Evolutionary conservation across 2,888 invertebrate genomes (phyloP), one percentile per base, ranked within the genome.

Genomic region (Sympetrum striolatum): DNA sequence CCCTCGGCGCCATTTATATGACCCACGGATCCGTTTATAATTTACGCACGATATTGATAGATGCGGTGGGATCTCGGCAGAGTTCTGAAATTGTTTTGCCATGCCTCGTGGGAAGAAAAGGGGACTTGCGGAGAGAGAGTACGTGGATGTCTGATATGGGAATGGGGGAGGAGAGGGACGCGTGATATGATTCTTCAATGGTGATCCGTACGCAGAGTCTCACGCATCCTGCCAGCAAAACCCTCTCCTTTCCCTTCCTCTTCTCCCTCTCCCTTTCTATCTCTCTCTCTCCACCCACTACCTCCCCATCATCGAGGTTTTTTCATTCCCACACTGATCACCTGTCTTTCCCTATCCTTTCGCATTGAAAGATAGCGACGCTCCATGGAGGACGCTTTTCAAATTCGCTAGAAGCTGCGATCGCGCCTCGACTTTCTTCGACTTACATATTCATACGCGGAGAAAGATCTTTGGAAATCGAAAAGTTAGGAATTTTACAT

Each of bases 141-240:
- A 73, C 73, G 73, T 73, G 73, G 73, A 73, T 31, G 73, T 73
- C 73, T 31, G 73, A 73, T 73, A 73, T 73, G 73, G 73, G 31
- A 64, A 64, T 22, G 64, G 25, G 25, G 64, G 64, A 64, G 64
- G 81, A 25, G 53, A 0, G 37, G 37, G 25, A 86, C 37, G 86
- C 86, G 86, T 86, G 86, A 86, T 86, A 64, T 35, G 86, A 86
- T 60, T 86, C 86, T 60, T 37, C 86, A 86, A 86, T 86, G 86
- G 60, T 60, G 86, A 86, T 60, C 58, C 86, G 37, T 60, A 86
- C 86, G 82, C 82, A 82, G 82, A 86, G 86, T 86, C 86, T 86
- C 86, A 86, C 86, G 86, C 86, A 60, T 39, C 60, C 60, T 86
- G 86, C 86, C 86, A 86, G 86, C 35, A 60, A 86, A 86, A 37